Conservation (phyloP, 2,113 vertebrate genomes). For the Antennarius striatus region DNA sequence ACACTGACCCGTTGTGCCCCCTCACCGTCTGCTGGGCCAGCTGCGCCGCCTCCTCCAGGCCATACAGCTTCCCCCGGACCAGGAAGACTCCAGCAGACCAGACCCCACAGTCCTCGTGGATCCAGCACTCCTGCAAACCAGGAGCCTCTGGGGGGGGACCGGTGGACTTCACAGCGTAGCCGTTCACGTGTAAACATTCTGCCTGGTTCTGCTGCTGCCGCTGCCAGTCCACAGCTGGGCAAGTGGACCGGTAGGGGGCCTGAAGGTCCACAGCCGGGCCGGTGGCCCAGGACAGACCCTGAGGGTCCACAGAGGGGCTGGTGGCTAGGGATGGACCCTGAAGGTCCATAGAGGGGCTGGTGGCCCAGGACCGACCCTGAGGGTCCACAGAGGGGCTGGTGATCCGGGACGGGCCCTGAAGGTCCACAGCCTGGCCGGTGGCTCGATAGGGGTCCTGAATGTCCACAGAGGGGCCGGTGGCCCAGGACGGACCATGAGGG, state of each 20-base stretch:
- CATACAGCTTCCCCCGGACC: constrained; percentile 78
- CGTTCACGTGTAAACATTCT: not conserved
- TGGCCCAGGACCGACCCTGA: no score
- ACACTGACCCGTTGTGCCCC: no score
- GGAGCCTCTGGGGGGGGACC: constrained; percentile 11
- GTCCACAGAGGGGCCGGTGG: not conserved
- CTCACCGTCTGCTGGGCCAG: constrained; percentile 40
- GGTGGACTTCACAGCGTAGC: not conserved
- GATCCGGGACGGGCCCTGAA: no score
- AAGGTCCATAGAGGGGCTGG: no score
- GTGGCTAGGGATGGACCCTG: no score
- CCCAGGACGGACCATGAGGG: constrained; percentile 75
- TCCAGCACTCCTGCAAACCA: constrained; percentile 71
- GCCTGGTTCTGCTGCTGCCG: not conserved
- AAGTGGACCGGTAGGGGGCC: constrained; percentile 61
- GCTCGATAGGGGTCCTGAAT: constrained; percentile 1
- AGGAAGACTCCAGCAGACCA: constrained; percentile 80
- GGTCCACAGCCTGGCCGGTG: no score
- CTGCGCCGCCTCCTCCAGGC: constrained; percentile 74
- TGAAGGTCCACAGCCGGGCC: constrained; percentile 68
- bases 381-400: no score
- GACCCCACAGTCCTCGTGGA: constrained; percentile 81
- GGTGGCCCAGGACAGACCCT: no score
- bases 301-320: no score
- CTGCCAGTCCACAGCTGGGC: not conserved